Evolutionary conservation across 2,113 vertebrate species (phyloP).

Genomic region (Garra rufa): DNA sequence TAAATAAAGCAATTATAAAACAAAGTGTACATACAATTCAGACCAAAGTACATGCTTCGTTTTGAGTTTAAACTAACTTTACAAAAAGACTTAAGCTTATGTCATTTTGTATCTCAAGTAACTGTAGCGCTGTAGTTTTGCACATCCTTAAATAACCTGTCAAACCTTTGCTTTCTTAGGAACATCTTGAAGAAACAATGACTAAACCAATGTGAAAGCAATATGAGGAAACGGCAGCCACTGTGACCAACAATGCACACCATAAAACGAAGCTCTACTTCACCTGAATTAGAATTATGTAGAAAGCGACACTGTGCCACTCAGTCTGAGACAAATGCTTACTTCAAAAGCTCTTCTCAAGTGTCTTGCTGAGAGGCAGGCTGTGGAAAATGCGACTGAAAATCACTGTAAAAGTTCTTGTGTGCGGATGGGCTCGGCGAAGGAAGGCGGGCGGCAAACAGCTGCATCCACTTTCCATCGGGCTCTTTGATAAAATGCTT

Average conservation of each 20-base stretch:
- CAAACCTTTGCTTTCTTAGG: not conserved
- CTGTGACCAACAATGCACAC: not conserved
- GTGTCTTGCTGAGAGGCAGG: constrained; percentile 23
- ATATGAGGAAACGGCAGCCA: not conserved
- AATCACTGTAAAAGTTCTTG: constrained; percentile 19
- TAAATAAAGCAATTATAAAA: too few species aligned
- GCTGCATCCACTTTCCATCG: constrained; percentile 45
- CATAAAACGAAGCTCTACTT: constrained; percentile 14
- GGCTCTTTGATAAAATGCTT: constrained; percentile 24
- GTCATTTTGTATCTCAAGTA: not conserved
- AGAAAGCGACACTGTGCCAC: constrained; percentile 21
- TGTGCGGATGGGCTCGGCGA: constrained; percentile 28
- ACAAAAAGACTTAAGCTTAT: not conserved
- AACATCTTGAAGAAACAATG: constrained; percentile 7
- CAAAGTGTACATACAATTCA: too few species aligned
- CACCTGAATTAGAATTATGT: not conserved
- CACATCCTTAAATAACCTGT: not conserved
- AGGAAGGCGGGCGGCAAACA: constrained; percentile 46
- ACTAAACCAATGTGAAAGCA: not conserved
- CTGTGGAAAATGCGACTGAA: constrained; percentile 19
- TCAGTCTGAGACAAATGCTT: constrained; percentile 21
- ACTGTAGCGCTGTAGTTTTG: not conserved
- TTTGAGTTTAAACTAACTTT: too few species aligned
- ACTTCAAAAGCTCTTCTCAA: constrained; percentile 32
- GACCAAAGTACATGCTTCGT: too few species aligned